phyloP scores from a whole-genome alignment of 2,113 vertebrate genomes.

The Phylloscopus trochilus region DNA sequence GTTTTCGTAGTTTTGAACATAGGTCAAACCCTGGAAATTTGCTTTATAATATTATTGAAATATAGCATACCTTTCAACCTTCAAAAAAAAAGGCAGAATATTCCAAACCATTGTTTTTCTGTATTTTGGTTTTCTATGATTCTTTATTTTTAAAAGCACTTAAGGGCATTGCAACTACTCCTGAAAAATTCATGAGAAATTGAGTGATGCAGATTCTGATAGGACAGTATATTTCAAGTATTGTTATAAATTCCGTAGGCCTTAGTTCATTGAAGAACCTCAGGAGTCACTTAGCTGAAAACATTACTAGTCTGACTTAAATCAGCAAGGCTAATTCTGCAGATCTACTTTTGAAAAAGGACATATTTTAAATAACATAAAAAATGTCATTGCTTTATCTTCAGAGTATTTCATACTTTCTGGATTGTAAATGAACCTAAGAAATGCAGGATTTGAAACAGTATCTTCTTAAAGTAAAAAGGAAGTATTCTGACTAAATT shows the following conservation, averaged over 20 bases:
- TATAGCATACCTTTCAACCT: neutral
- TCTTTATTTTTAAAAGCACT: neutral
- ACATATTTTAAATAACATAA: neutral
- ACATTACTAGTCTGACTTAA: neutral
- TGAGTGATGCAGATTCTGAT: accelerated
- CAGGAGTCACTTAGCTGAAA: neutral
- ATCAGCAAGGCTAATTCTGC: neutral
- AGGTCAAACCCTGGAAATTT: neutral
- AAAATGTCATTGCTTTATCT: neutral
- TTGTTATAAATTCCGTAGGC: neutral
- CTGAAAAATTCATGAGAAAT: neutral
- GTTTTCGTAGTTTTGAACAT: neutral
- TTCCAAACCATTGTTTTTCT: neutral
- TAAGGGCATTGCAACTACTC: neutral
- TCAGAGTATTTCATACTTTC: neutral
- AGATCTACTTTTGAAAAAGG: neutral
- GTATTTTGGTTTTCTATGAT: accelerated
- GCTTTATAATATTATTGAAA: neutral
- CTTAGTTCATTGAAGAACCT: neutral
- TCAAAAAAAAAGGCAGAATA: neutral
- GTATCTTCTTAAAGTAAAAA: neutral
- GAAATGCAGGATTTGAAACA: neutral
- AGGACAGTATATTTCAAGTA: neutral
- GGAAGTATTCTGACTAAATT: neutral
- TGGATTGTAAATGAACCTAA: neutral